phyloP scores from a whole-genome alignment of 2,888 invertebrate genomes.

The Xestia sexstrigata region DNA sequence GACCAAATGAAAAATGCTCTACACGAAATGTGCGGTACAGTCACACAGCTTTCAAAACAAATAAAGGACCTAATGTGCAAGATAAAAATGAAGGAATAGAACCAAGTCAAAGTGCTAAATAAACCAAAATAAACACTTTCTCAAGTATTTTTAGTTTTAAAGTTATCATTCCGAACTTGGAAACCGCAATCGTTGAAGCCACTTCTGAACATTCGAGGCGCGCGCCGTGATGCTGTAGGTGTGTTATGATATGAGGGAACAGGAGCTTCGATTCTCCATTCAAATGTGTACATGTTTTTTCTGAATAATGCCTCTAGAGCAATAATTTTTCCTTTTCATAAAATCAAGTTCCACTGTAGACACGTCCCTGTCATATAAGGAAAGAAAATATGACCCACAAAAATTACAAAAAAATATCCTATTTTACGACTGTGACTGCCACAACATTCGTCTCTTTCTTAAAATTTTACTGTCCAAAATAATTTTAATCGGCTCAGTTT shows the following conservation, averaged over 20 bases:
- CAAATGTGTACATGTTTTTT: too few relatives aligned
- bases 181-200: not conserved
- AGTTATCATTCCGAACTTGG: not conserved
- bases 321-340: too few relatives aligned
- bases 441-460: too few relatives aligned
- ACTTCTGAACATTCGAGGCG: not conserved
- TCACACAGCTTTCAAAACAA: conserved; percentile 43
- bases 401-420: too few relatives aligned
- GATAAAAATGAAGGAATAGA: conserved; percentile 12
- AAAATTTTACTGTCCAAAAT: too few relatives aligned
- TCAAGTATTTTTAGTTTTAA: not conserved
- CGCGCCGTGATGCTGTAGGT: not conserved
- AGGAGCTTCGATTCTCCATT: too few relatives aligned
- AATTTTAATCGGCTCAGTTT: too few relatives aligned
- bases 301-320: too few relatives aligned
- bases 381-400: too few relatives aligned
- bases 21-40: conserved; percentile 51
- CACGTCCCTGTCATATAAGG: too few relatives aligned
- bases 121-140: conserved; percentile 14
- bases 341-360: too few relatives aligned
- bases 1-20: conserved; percentile 26
- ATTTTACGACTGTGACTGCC: too few relatives aligned
- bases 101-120: not conserved
- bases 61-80: conserved; percentile 40
- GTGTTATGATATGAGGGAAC: not conserved